These are phyloP conservation scores for Gymnothorax javanicus DNA, from an alignment of 2,797 vertebrate species.

Conservation along the genomic window DNA sequence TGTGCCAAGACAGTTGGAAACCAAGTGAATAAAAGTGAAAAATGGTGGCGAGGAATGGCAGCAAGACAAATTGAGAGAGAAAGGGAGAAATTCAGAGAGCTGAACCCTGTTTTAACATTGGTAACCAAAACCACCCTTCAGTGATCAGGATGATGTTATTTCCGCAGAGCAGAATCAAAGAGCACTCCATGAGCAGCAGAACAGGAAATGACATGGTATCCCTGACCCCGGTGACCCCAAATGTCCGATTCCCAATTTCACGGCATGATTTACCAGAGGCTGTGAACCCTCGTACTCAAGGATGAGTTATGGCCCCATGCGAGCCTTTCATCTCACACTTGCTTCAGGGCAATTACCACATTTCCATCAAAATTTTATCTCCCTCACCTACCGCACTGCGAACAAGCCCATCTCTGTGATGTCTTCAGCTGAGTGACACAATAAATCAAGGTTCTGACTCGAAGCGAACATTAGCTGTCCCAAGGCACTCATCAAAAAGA, in stretches of 20 bases:
- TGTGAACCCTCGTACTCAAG: background rate
- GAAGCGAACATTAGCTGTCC: background rate
- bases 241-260: background rate
- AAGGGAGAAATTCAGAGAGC: background rate
- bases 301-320: conserved; percentile 5
- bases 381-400: background rate
- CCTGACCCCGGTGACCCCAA: background rate
- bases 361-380: conserved; percentile 9
- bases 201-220: conserved; percentile 7
- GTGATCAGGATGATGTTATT: background rate
- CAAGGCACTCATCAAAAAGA: background rate
- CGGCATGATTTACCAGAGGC: background rate
- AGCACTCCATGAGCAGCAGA: background rate
- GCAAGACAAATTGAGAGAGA: background rate
- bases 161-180: background rate
- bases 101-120: background rate
- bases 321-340: conserved; percentile 1
- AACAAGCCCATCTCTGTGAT: background rate
- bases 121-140: background rate
- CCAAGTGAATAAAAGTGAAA: background rate
- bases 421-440: background rate
- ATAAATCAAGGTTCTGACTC: background rate
- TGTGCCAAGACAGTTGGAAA: background rate
- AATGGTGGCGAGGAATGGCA: no score
- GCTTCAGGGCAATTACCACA: conserved; percentile 10